Evolutionary conservation across 2,113 vertebrate species (phyloP), one percentile per base, ranked within the genome.

Genomic region (Isichthys henryi): DNA sequence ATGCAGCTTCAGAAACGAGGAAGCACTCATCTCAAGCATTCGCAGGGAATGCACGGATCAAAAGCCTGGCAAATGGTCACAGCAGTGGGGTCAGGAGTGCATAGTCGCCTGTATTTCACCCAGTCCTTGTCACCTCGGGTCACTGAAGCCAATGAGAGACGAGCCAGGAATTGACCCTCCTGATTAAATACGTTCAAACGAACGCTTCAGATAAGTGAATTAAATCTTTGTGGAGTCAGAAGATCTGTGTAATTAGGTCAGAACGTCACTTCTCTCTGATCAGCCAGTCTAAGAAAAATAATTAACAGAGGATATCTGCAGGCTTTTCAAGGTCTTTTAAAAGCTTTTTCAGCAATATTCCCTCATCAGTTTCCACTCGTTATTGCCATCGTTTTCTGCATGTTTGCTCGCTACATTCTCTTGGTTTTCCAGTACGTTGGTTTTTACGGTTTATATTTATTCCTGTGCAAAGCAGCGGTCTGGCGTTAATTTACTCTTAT

Each of bases 161-260:
- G 31, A 45, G 56, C 53, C 39, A 1, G 31, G 53, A 45, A 23
- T 45, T 88, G 53, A 88, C 87, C 87, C 49, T 88, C 56, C 17
- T 66, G 56, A 45, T 88, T 66, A 88, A 88, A 45, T 66, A 48
- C 43, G 52, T 87, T 87, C 86, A 87, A 39, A 87, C 58, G 31
- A 58, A 56, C 49, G n/a, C 15, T 1, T 58, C 8, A 43, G 21
- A 66, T 53, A 87, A 87, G 49, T 87, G 85, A 87, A 53, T 52
- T 87, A 87, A 87, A 53, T 87, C 85, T 87, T 87, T 27, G n/a
- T 86, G 50, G 85, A 87, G 49, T 53, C 48, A 31, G 85, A 87
- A 87, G 27, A 87, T 49, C 82, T 84, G 39, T 62, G 27, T 88
- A 88, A 88, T 62, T 88, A 62, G 87, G 52, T 88, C 87, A 88